Percentiles rank a stretch among this genome's conserved stretches.
Conservation (phyloP, 2,113 vertebrate species). For the Dryoscopus gambensis region DNA sequence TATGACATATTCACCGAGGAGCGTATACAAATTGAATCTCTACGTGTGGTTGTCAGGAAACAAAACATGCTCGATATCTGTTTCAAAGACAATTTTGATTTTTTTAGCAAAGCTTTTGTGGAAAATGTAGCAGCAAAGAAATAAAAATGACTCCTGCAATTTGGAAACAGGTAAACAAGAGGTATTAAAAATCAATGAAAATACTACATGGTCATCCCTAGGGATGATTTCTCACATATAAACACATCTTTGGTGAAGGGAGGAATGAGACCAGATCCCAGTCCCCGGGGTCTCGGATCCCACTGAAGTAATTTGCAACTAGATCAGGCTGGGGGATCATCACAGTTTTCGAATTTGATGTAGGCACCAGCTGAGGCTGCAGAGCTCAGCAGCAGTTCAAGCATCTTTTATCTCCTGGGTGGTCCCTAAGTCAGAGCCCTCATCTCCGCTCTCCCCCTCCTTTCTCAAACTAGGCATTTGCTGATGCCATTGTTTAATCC, state of each 20-base stretch:
- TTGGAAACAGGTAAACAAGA: slow-evolving; percentile 28
- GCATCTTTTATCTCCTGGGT: slow-evolving; percentile 42
- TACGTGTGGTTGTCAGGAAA: slow-evolving; percentile 59
- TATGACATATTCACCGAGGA: not conserved
- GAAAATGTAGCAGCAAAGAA: not conserved
- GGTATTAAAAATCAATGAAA: not conserved
- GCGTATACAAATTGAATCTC: slow-evolving; percentile 44
- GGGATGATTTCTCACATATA: not conserved
- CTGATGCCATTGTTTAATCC: slow-evolving; percentile 26
- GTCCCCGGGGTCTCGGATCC: not conserved
- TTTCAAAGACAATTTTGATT: slow-evolving; percentile 36
- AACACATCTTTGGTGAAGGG: not conserved
- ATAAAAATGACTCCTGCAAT: not conserved
- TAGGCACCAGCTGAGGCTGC: not conserved
- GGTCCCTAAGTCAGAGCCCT: not conserved
- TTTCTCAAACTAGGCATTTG: not conserved
- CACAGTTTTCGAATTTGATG: not conserved
- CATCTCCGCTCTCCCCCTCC: not conserved
- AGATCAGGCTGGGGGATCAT: not conserved
- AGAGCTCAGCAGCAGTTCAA: not conserved
- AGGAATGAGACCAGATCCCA: not conserved
- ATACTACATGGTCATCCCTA: not conserved
- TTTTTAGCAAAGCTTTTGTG: not conserved
- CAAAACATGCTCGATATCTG: slow-evolving; percentile 14
- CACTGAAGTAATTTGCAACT: not conserved